Evolutionary conservation across 2,797 vertebrate species (phyloP).

Genomic region (Rousettus madagascariensis): DNA sequence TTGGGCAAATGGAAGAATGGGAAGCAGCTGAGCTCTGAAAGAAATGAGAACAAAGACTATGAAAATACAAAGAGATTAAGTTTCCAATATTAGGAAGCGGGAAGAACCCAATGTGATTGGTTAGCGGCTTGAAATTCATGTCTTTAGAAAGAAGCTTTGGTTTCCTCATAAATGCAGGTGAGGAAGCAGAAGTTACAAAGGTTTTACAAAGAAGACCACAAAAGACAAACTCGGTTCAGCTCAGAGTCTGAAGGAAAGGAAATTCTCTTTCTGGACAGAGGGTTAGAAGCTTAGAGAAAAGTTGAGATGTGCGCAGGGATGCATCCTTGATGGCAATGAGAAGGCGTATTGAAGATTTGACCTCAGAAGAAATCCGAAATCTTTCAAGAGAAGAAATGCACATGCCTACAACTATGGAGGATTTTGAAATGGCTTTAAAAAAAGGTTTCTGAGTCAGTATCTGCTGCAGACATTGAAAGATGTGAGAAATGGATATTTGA

Average conservation of each 20-base stretch:
- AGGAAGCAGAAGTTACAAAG: neutral
- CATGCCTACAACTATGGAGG: slow-evolving; percentile 99
- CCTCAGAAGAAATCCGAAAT: slow-evolving; percentile 97
- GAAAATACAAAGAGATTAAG: neutral
- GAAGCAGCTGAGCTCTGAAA: neutral
- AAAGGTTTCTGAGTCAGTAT: slow-evolving; percentile 98
- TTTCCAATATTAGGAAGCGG: neutral
- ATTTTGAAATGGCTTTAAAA: slow-evolving; percentile 95
- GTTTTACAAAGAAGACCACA: neutral
- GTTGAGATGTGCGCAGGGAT: slow-evolving; percentile 80
- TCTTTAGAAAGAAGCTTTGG: neutral
- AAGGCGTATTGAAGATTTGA: slow-evolving; percentile 95
- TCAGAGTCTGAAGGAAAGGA: neutral
- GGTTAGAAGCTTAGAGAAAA: neutral
- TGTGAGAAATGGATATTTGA: slow-evolving; percentile 98
- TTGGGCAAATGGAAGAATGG: neutral
- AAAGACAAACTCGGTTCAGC: neutral
- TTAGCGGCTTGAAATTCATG: neutral
- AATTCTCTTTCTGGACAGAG: neutral
- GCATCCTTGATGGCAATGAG: slow-evolving; percentile 99
- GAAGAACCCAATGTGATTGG: neutral
- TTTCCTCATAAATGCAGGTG: neutral
- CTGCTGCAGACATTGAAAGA: slow-evolving; percentile 95
- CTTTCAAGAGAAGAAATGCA: slow-evolving; percentile 98
- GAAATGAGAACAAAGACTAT: neutral